Conservation (phyloP, 2,113 vertebrate genomes). For the Corvus moneduloides region DNA sequence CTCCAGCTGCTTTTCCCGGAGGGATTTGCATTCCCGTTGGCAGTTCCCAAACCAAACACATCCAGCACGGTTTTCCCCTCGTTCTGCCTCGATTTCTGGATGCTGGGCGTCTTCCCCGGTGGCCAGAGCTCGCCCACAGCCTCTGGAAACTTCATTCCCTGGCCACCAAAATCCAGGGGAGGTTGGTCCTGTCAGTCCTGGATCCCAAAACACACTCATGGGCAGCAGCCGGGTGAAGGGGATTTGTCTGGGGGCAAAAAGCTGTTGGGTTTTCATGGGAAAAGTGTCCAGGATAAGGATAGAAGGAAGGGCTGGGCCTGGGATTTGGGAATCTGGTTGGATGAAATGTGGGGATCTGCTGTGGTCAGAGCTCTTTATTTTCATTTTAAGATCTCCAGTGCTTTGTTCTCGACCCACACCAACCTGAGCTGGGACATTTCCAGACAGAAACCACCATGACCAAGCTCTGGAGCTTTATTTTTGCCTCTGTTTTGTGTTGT, state of each 20-base stretch:
- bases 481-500: fast-evolving
- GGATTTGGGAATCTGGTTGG: neutral
- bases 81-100: fast-evolving
- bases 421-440: neutral
- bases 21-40: neutral
- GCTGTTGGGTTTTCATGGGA: fast-evolving
- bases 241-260: neutral
- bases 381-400: neutral
- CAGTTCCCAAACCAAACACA: fast-evolving
- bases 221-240: fast-evolving
- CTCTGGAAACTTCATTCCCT: neutral
- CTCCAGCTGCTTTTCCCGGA: neutral
- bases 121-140: neutral
- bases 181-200: fast-evolving
- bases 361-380: neutral
- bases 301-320: neutral
- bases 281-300: neutral
- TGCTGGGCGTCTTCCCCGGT: fast-evolving
- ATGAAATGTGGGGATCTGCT: neutral
- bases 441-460: neutral
- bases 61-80: neutral
- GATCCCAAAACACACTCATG: fast-evolving
- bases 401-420: neutral
- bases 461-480: neutral
- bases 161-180: neutral